Percentiles rank a stretch among this genome's conserved stretches.
phyloP scores from a whole-genome alignment of 2,797 vertebrate genomes.

The Trichosurus vulpecula region DNA sequence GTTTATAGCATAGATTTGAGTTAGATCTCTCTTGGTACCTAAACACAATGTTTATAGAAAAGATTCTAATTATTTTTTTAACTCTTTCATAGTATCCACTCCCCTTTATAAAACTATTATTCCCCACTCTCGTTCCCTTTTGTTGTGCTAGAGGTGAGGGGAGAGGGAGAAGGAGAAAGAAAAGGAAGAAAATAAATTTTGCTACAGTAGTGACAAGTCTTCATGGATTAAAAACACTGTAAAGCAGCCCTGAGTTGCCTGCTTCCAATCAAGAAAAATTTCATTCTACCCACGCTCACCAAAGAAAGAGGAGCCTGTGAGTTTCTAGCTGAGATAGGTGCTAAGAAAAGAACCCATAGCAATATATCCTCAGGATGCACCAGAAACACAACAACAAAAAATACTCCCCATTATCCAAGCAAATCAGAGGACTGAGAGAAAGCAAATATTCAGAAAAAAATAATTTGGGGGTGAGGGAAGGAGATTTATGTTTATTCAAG shows the following conservation, averaged over 20 bases:
- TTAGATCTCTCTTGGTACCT: background rate
- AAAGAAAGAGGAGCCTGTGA: background rate
- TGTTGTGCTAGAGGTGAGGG: background rate
- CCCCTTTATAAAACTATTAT: background rate
- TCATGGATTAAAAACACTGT: background rate
- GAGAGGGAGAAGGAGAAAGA: background rate
- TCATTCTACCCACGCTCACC: background rate
- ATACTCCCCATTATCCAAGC: background rate
- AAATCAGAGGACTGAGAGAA: background rate
- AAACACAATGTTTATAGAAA: background rate
- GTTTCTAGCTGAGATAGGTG: background rate
- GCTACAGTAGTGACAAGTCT: background rate
- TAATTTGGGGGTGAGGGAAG: background rate
- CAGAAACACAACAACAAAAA: background rate
- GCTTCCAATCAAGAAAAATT: background rate
- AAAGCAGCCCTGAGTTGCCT: background rate
- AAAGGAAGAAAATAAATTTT: background rate
- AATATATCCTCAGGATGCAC: background rate
- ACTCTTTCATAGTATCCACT: background rate
- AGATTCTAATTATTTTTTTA: background rate
- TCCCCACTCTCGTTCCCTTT: background rate
- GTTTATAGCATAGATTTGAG: background rate
- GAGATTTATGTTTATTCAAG: background rate
- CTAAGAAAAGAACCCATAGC: background rate
- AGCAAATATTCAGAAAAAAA: background rate